These are phyloP conservation scores for Hirudinaria manillensis DNA, from an alignment of 2,888 invertebrate genomes.

Conservation along the genomic window DNA sequence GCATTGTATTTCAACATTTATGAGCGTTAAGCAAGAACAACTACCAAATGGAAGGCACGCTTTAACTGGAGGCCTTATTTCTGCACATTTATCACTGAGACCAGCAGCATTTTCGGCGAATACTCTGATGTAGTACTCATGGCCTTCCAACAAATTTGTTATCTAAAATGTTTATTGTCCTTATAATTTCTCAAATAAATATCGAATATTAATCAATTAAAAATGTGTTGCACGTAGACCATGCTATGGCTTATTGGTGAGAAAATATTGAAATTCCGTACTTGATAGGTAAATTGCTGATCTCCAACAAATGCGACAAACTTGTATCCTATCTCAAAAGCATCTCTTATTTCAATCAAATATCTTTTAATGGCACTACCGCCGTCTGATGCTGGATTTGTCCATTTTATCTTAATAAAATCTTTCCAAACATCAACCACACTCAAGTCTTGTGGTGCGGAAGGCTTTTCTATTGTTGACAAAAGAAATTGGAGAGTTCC, in stretches of 20 bases:
- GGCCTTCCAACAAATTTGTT: constrained; percentile 39
- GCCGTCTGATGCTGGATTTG: constrained; percentile 40
- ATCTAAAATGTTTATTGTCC: constrained; percentile 25
- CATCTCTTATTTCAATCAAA: constrained; percentile 46
- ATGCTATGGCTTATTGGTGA: neutral
- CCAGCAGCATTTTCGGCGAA: constrained; percentile 81
- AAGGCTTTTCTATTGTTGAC: constrained; percentile 37
- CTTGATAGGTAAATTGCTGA: constrained; percentile 33
- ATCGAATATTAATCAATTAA: neutral
- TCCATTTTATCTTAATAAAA: constrained; percentile 41
- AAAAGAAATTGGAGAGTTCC: neutral
- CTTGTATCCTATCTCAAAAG: constrained; percentile 36
- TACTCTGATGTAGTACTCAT: constrained; percentile 71
- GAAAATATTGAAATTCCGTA: constrained; percentile 2
- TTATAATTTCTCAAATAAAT: neutral
- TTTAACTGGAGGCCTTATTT: constrained; percentile 67
- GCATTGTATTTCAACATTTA: neutral
- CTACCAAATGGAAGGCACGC: constrained; percentile 61
- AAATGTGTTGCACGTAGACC: neutral
- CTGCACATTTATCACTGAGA: constrained; percentile 58
- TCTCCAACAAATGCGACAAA: constrained; percentile 35
- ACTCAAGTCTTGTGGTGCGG: constrained; percentile 39
- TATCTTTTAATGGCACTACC: constrained; percentile 43
- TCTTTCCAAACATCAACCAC: constrained; percentile 41
- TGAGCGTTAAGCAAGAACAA: neutral